Percentiles rank a stretch among this genome's conserved stretches.
These are phyloP conservation scores for Myioborus melanocephalus DNA, from an alignment of 2,797 vertebrate species.

Conservation along the genomic window DNA sequence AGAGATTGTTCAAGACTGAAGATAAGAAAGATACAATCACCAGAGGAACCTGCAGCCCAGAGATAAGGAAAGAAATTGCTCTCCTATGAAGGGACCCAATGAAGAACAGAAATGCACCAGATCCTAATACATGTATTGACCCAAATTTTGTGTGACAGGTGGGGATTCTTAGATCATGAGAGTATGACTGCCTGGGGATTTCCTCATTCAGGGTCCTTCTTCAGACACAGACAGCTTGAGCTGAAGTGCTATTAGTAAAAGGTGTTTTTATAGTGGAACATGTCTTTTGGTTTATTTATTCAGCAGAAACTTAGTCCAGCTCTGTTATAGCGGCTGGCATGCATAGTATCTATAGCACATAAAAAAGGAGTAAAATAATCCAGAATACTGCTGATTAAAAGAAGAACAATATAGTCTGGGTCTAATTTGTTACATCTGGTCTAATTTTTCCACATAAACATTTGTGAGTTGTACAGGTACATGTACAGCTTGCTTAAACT, in stretches of 20 bases:
- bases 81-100: not conserved
- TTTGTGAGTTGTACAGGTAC: not conserved
- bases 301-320: not conserved
- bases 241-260: not conserved
- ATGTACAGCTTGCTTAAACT: not conserved
- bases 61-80: not conserved
- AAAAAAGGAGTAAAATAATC: not conserved
- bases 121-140: not conserved
- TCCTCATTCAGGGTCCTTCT: not conserved
- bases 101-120: not conserved
- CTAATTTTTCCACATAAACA: not conserved
- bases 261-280: not conserved
- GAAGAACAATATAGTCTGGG: not conserved
- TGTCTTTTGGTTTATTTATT: not conserved
- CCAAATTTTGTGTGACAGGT: rapidly evolving
- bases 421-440: not conserved
- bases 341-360: not conserved
- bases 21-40: not conserved
- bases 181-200: not conserved
- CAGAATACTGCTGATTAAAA: not conserved
- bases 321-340: not conserved
- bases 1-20: not conserved
- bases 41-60: not conserved
- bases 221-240: not conserved
- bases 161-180: not conserved